Evolutionary conservation across 2,113 vertebrate genomes (phyloP), one percentile per base, ranked within the genome.

Genomic region (Apus apus): DNA sequence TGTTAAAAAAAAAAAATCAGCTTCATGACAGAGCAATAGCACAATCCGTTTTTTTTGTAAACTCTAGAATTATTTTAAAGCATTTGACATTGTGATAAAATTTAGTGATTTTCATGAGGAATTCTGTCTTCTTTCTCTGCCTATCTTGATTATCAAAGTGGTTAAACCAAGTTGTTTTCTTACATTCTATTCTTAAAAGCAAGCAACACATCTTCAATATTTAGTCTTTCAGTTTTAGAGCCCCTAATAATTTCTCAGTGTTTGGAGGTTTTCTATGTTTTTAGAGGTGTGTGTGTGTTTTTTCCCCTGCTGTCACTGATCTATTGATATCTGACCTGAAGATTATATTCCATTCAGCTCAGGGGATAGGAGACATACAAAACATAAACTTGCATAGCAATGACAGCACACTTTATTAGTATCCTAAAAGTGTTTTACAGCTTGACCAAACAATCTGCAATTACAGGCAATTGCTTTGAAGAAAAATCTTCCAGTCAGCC

Each of bases 271-370:
- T 86, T 40, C 38, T 45, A 5, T 20, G 19, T 8, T 23, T 85
- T 72, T 17, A 58, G 30, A n/a, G 18, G 22, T 56, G 20, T 29
- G 22, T 65, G 25, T 15, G 29, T 9, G 11, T 12, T 60, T 40
- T 57, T 53, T 21, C 1, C 1, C 9, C 5, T 1, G 1, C 10
- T 3, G 18, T 6, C 8, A 4, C 34, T 8, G 36, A 3, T 53
- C n/a, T 58, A 38, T 5, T 66, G 70, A 40, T 61, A 61, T 84
- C 12, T 14, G 16, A 48, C 29, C 32, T 56, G 71, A 43, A 87
- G 56, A 29, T 54, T 58, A 43, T n/a, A 34, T 48, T 65, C 27
- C 17, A 16, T 67, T 79, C 62, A 48, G 43, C n/a, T 87, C n/a
- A 72, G 68, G 36, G 30, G 91, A 64, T 0, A 76, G 21, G 20